Conservation (phyloP, 2,113 vertebrate genomes). For the Rhinopomastus cyanomelas region DNA sequence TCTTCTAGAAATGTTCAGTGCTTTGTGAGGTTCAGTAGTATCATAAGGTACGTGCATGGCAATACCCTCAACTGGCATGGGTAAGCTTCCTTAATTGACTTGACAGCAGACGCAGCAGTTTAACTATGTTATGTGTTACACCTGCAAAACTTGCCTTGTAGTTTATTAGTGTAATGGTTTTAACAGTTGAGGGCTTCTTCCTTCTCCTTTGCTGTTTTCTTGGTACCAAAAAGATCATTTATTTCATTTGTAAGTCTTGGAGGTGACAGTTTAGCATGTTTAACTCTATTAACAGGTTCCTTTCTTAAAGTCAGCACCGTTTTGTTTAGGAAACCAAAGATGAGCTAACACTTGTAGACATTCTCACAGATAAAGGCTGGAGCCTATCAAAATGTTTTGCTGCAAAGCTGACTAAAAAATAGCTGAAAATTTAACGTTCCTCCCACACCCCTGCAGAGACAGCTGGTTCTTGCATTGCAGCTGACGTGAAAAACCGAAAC, state of each 20-base stretch:
- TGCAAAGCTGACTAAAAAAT: conserved; percentile 72
- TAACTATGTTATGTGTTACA: not conserved
- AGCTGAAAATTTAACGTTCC: conserved; percentile 61
- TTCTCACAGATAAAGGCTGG: not conserved
- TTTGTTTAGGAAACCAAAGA: not conserved
- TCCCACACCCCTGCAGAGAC: not conserved
- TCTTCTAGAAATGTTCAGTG: not conserved
- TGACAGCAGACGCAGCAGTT: not conserved
- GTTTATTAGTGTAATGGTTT: not conserved
- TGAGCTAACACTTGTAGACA: not conserved
- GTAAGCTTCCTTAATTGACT: not conserved
- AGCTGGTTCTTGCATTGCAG: not conserved
- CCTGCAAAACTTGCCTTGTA: not conserved
- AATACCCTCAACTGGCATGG: not conserved
- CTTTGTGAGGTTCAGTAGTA: not conserved
- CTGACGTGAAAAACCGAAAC: not conserved
- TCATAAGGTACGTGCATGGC: not conserved
- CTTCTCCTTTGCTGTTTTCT: not conserved
- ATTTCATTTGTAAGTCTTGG: conserved; percentile 4
- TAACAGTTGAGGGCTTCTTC: not conserved
- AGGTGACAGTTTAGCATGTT: not conserved
- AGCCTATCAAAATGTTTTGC: conserved; percentile 70
- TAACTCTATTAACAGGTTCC: not conserved
- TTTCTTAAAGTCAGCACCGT: not conserved
- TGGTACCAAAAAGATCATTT: not conserved